Base-by-base conservation (phyloP, 1,140 invertebrate genomes). In the Drosophila aff. region DNA sequence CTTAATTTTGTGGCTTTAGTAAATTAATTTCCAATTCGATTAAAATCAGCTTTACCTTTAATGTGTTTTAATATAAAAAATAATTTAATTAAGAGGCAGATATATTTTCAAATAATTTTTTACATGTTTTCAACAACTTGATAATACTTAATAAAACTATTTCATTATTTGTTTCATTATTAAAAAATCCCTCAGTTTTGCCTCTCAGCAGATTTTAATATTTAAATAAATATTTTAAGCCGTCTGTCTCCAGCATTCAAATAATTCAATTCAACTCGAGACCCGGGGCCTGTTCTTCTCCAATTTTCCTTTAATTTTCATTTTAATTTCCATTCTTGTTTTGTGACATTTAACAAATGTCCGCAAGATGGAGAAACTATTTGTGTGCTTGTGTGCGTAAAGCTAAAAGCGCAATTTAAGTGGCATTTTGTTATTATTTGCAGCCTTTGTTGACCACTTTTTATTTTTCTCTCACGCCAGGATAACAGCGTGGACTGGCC, bases 391-490 rank as follows among this genome's bases (percentile, higher is more conserved):
- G 46, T 41, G 23, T 41, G 50, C 18, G 41, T 43, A 36, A 40
- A 68, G 57, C 74, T 62, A 77, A 77, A 77, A 77, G 64, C 74
- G 50, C 75, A 77, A 68, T 77, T 77, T 69, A 68, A 77, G 57
- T 57, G 74, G 46, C 72, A 73, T 73, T 73, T 72, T 73, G 69
- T 61, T 72, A 73, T 73, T 73, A 71, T 71, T 55, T 71, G 65
- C 31, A 52, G 47, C 49, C 55, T 49, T 55, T 67, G 49, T 69
- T 52, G 26, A 23, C 10, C 16, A 46, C 31, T 18, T 36, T 52
- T 53, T 26, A 26, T 1, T 36, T 52, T 15, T 31, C 26, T 60
- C n/a, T 16, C 18, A 36, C 26, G 46, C 62, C 44, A 21, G 52
- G 36, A 49, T 47, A 46, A 44, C 38, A 16, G n/a, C 18, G 23